These are phyloP conservation scores for Carassius carassius DNA, from an alignment of 2,113 vertebrate genomes.

Conservation along the genomic window DNA sequence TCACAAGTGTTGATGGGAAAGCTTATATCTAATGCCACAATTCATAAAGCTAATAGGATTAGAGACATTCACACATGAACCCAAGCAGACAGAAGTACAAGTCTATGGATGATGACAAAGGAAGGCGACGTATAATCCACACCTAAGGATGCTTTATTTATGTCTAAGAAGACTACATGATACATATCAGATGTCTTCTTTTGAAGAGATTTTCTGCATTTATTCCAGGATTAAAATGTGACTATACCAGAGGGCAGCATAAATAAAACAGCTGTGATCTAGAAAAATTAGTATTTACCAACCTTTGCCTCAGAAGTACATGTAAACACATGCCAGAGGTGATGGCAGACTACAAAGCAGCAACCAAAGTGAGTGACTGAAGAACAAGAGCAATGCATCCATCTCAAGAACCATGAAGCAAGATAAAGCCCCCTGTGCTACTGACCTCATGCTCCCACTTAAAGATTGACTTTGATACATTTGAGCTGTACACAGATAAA, in stretches of 20 bases:
- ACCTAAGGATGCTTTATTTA: not conserved
- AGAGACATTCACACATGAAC: not conserved
- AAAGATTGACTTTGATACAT: conserved; percentile 48
- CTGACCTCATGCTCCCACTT: conserved; percentile 12
- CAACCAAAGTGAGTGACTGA: conserved; percentile 11
- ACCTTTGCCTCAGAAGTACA: not conserved
- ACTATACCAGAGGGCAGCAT: conserved; percentile 27
- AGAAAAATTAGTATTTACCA: not conserved
- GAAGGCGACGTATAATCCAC: conserved; percentile 11
- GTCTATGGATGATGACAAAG: not conserved
- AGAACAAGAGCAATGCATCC: not conserved
- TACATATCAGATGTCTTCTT: not conserved
- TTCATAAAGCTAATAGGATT: conserved; percentile 28
- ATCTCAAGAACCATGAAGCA: conserved; percentile 13
- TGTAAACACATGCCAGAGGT: conserved; percentile 10
- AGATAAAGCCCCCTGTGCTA: conserved; percentile 44
- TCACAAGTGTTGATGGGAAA: conserved; percentile 27
- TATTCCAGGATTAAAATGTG: conserved; percentile 3
- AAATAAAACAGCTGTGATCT: conserved; percentile 29
- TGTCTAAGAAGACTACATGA: not conserved
- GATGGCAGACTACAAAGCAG: conserved; percentile 3
- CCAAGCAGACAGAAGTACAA: not conserved
- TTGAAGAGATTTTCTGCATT: not conserved
- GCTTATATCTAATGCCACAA: conserved; percentile 20
- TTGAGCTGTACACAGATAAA: conserved; percentile 43